phyloP scores from a whole-genome alignment of 2,113 vertebrate genomes.

The Sterna hirundo region DNA sequence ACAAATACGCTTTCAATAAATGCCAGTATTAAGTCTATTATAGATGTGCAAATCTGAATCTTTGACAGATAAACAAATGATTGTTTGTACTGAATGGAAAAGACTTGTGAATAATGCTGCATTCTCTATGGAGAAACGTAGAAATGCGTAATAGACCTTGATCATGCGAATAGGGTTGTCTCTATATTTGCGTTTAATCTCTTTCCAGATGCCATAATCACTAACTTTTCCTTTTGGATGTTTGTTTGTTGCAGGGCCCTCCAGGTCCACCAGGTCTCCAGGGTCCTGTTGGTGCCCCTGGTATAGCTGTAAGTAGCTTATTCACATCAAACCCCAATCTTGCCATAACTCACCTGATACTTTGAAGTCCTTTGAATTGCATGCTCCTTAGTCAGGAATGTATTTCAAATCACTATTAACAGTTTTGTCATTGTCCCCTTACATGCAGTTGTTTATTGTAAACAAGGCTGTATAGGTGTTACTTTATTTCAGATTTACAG shows the following conservation, averaged over 20 bases:
- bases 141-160: not conserved
- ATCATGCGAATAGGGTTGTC: not conserved
- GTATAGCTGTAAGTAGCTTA: conserved; percentile 88
- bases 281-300: conserved; percentile 92
- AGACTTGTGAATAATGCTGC: not conserved
- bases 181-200: not conserved
- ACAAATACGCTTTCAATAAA: not conserved
- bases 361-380: not conserved
- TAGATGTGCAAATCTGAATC: not conserved
- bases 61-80: not conserved
- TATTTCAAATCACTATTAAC: not conserved
- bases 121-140: not conserved
- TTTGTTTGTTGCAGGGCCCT: conserved; percentile 83
- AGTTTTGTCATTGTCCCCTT: not conserved
- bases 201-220: not conserved
- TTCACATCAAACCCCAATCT: not conserved
- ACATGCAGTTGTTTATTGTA: not conserved
- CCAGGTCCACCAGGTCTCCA: conserved; percentile 93
- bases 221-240: conserved; percentile 8
- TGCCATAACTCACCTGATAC: not conserved
- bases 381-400: not conserved
- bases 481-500: not conserved
- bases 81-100: not conserved
- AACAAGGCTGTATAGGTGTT: not conserved
- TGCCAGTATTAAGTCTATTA: not conserved